Base-by-base conservation (phyloP, 2,113 vertebrate species). In the Zosterops borbonicus region DNA sequence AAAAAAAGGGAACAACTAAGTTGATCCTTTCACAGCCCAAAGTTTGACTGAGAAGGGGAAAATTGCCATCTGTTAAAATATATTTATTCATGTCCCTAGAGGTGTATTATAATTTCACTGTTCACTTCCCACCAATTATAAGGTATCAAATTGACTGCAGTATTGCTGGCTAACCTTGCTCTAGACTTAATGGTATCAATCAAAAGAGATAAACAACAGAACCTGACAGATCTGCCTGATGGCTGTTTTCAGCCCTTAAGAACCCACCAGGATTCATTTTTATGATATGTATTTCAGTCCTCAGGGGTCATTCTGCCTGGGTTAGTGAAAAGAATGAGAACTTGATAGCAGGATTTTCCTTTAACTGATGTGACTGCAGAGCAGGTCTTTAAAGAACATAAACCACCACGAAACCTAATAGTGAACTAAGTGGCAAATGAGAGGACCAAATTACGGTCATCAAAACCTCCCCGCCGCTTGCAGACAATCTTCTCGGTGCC, bases 181-280 rank as follows among this genome's bases (percentile, higher is more conserved):
- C 42, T 55, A 80, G 42, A 87, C 59, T 85, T 92, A 91, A 95
- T 79, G 39, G 78, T 74, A 92, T 35, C 67, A 95, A 80, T 95
- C 78, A 90, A 83, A 73, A 70, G 68, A 93, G 91, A 88, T 78
- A 86, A 97, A 94, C 90, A 95, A 92, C 88, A 93, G 68, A 88
- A 86, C 74, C 50, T 88, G 92, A 88, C 85, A 95, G 85, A 87
- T 88, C 56, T 85, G 70, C 87, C 87, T 90, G 75, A 77, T 11
- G 41, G 75, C 87, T 86, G 50, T 80, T 96, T 93, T 70, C 85
- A 95, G 71, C 33, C 85, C 60, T 95, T 77, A 74, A 80, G 81
- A 80, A 70, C 60, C 31, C 68, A 87, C 89, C 75, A 95, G 67
- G 87, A 90, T 79, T 92, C 75, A 69, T 83, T 95, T 91, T 85